These are phyloP conservation scores for Caenorhabditis virilis DNA, from an alignment of 2,888 invertebrate species.

Conservation along the genomic window DNA sequence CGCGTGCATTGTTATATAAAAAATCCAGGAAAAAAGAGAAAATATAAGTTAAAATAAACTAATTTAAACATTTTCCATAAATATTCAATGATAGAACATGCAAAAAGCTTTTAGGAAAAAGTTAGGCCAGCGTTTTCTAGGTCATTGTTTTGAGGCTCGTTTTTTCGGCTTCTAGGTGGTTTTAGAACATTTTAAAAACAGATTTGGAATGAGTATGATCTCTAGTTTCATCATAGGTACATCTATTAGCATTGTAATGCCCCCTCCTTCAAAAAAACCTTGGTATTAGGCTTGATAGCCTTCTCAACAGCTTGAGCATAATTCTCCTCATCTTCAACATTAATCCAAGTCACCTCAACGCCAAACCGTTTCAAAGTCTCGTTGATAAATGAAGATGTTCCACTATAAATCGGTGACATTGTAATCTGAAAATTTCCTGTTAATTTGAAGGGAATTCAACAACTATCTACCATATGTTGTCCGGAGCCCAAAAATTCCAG, in stretches of 20 bases:
- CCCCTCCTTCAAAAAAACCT: too few relatives aligned
- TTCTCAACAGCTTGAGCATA: slow-evolving; percentile 63
- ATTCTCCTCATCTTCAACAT: slow-evolving; percentile 34
- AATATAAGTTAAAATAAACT: background rate
- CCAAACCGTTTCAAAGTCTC: slow-evolving; percentile 63
- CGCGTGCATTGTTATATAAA: too few relatives aligned
- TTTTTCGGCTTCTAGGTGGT: too few relatives aligned
- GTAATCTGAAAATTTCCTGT: slow-evolving; percentile 51
- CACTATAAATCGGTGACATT: slow-evolving; percentile 68
- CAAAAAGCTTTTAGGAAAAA: too few relatives aligned
- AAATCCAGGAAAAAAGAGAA: background rate
- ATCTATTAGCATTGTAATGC: too few relatives aligned
- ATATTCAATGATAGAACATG: too few relatives aligned
- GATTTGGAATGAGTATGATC: too few relatives aligned
- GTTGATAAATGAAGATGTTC: slow-evolving; percentile 63
- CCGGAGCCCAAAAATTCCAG: slow-evolving; percentile 68
- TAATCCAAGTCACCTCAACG: slow-evolving; percentile 58
- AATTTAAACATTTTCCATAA: too few relatives aligned
- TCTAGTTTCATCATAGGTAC: too few relatives aligned
- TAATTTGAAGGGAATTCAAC: background rate
- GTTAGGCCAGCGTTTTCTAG: too few relatives aligned
- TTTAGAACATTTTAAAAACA: too few relatives aligned
- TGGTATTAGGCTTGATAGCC: slow-evolving; percentile 68
- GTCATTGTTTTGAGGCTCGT: too few relatives aligned
- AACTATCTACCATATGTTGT: slow-evolving; percentile 66